These are phyloP conservation scores for Coenonympha glycerion DNA, from an alignment of 2,888 invertebrate species.

Conservation along the genomic window DNA sequence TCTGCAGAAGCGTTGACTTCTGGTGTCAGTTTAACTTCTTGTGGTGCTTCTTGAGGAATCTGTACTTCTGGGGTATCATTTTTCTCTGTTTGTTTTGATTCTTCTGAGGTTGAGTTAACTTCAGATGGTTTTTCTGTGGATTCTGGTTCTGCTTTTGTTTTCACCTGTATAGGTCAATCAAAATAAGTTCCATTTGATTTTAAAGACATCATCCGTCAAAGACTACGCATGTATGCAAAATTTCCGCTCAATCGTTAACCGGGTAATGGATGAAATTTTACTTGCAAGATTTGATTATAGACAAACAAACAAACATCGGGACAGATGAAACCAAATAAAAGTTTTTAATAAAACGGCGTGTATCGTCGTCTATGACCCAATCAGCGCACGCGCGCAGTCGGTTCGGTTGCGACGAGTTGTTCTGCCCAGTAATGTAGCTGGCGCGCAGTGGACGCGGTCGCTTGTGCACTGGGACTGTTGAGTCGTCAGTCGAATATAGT, in stretches of 20 bases:
- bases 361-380: not conserved
- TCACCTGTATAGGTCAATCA: not conserved
- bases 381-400: not conserved
- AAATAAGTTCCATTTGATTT: too few species aligned
- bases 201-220: too few species aligned
- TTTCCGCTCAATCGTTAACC: too few species aligned
- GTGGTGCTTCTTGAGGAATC: not conserved
- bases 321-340: too few species aligned
- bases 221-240: too few species aligned
- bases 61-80: not conserved
- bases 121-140: not conserved
- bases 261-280: too few species aligned
- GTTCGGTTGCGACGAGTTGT: not conserved
- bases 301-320: too few species aligned
- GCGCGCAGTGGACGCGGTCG: not conserved
- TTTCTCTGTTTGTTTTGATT: not conserved
- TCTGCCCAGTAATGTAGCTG: not conserved
- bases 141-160: not conserved
- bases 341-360: too few species aligned
- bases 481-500: too few species aligned
- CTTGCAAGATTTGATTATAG: too few species aligned
- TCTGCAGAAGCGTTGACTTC: slow-evolving; percentile 1
- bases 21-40: not conserved
- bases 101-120: slow-evolving; percentile 7
- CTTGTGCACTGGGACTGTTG: not conserved